Evolutionary conservation across 30 jellyfish, hydroid and myxozoan species (phyloP), one percentile per base, ranked within the genome.

Genomic region (Aurelia coerulea): DNA sequence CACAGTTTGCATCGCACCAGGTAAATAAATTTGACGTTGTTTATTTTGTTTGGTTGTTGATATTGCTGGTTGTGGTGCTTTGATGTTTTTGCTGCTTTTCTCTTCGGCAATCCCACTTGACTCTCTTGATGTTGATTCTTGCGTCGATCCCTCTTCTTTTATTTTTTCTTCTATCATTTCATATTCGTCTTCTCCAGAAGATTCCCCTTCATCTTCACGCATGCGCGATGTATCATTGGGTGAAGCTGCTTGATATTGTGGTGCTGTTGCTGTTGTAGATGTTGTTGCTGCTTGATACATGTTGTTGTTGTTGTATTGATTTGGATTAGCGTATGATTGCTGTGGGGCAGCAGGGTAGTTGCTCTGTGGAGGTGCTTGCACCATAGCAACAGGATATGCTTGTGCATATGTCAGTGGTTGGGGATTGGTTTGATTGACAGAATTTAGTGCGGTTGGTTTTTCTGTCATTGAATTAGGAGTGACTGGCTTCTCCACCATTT

Each of bases 21-120:
- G 92, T 59, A 83, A 58, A 59, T 32, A 66, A 29, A 66, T 83
- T 85, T 83, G 92, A n/a, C 86, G 75, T 35, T 71, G 92, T 41
- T 60, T 42, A 65, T 70, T 83, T 29, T 65, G 79, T 29, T 19
- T 59, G 51, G 89, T 60, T 52, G 50, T 60, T 35, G 68, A 17
- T 42, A 54, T 72, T 16, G 76, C 86, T 18, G 80, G 81, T 53
- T 62, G 50, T 32, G 89, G 58, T 39, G 76, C 37, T 65, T 31
- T 65, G 75, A 14, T 65, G 52, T 65, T 70, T 31, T 13, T 70
- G 64, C 62, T 23, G 33, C 37, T 70, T 9, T 37, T 17, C n/a
- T 70, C 78, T 7, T 50, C 54, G 29, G 71, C 73, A 23, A 17
- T 46, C 17, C 18, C 76, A 13, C 64, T 72, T 39, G 82, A 14